Evolutionary conservation across 2,888 invertebrate genomes (phyloP).

Genomic region (Cheilosia vulpina): DNA sequence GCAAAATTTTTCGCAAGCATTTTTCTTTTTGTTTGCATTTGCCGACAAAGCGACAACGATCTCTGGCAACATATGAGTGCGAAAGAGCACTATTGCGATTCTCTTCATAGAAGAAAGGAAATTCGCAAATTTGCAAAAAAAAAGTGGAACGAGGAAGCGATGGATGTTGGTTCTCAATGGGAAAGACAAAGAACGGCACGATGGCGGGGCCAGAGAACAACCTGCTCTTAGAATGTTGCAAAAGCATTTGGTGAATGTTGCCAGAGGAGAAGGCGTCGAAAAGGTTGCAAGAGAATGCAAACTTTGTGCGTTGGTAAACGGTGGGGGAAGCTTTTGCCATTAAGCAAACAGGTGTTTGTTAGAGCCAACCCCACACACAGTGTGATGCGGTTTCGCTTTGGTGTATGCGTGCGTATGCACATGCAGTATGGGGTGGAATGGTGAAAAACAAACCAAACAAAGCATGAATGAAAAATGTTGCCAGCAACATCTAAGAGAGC

Average conservation of each 20-base stretch:
- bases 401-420: conserved; percentile 70
- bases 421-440: conserved; percentile 66
- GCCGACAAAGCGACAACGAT: neutral
- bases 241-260: conserved; percentile 25
- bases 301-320: conserved; percentile 42
- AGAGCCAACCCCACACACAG: conserved; percentile 59
- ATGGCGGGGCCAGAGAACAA: conserved; percentile 8
- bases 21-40: neutral
- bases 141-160: conserved; percentile 44
- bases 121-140: conserved; percentile 57
- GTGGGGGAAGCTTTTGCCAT: conserved; percentile 66
- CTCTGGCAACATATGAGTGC: conserved; percentile 44
- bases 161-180: conserved; percentile 17
- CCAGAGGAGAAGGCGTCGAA: conserved; percentile 19
- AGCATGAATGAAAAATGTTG: conserved; percentile 73
- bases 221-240: conserved; percentile 40
- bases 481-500: conserved; percentile 54
- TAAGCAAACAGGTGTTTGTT: conserved; percentile 77
- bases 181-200: conserved; percentile 32
- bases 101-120: conserved; percentile 15
- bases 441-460: conserved; percentile 67
- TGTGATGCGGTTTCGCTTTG: conserved; percentile 47
- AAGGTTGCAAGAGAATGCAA: conserved; percentile 66
- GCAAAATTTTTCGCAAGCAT: conserved; percentile 48
- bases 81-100: conserved; percentile 5